Base-by-base conservation (phyloP, 2,797 vertebrate species). In the Pteronotus mesoamericanus region DNA sequence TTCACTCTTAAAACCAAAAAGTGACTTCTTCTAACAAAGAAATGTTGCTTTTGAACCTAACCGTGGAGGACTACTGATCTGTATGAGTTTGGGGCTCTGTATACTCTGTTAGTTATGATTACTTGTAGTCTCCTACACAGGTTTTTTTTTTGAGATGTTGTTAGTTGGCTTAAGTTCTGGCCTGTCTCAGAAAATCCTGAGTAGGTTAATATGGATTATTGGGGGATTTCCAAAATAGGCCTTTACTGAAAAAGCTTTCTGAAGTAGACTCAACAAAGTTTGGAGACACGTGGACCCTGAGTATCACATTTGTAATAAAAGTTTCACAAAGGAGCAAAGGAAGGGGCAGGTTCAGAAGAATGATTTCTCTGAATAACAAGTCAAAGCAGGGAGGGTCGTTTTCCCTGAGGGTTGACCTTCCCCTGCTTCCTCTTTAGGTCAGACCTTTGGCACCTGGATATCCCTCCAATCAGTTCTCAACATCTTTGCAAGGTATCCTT, bases 1-100 rank as follows among this genome's bases (percentile, higher is more conserved):
- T 95, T 93, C 96, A 86, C 24, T 88, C 26, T 89, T 34, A 79
- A 85, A 84, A 71, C 19, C 39, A 46, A 34, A 37, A 77, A 84
- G 16, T 32, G 26, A 89, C 21, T 95, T 91, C 44, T 77, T 91
- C 26, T 9, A 92, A 61, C 29, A 29, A 64, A 77, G n/a, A 93
- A 18, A 89, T n/a, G 32, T 48, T 85, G 71, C 42, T 79, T 92
- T 91, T 92, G 42, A 89, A 82, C 7, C 59, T 15, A 24, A 1
- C 22, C n/a, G 42, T 37, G n/a, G 75, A 59, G 57, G 83, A 75
- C 39, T 5, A 53, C 75, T 80, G 21, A 12, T 34, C 48, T 51
- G 4, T 8, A 34, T 51, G 21, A 29, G 26, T 69, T 32, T 85
- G 32, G 69, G 34, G 48, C 44, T 84, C 8, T 42, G 7, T 51